phyloP scores from a whole-genome alignment of 2,888 invertebrate genomes.

The Deroplatys truncata region DNA sequence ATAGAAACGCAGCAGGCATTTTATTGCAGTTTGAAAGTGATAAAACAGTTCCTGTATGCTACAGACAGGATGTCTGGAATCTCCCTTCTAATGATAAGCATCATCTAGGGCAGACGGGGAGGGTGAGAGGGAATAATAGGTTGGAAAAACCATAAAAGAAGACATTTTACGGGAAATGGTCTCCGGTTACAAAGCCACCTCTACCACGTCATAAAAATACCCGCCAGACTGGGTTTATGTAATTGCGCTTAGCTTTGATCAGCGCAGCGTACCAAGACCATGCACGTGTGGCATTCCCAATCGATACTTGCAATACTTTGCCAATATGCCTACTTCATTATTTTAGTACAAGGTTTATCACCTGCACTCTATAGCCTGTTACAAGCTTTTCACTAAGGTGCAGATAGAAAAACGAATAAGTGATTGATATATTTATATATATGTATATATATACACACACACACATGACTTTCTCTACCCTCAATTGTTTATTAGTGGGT shows the following conservation, averaged over 20 bases:
- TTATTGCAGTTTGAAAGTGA: background rate
- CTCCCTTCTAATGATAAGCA: background rate
- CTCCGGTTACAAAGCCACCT: background rate
- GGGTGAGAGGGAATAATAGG: background rate
- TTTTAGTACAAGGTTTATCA: background rate
- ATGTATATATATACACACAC: no score
- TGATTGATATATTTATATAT: no score
- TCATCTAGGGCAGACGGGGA: background rate
- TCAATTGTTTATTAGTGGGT: no score
- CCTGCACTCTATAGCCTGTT: no score
- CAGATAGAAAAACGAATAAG: no score
- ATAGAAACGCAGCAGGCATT: background rate
- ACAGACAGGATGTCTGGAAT: background rate
- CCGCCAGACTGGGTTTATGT: background rate
- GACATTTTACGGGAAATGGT: background rate
- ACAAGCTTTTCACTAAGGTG: no score
- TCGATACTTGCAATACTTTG: background rate
- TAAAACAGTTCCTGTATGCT: background rate
- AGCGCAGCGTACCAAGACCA: background rate
- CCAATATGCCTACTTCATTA: background rate
- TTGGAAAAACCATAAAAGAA: background rate
- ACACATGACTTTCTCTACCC: no score
- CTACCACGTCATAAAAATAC: background rate
- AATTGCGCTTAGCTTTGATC: background rate
- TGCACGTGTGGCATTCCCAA: background rate